phyloP scores from a whole-genome alignment of 2,888 invertebrate species.

The Rhagonycha lutea region DNA sequence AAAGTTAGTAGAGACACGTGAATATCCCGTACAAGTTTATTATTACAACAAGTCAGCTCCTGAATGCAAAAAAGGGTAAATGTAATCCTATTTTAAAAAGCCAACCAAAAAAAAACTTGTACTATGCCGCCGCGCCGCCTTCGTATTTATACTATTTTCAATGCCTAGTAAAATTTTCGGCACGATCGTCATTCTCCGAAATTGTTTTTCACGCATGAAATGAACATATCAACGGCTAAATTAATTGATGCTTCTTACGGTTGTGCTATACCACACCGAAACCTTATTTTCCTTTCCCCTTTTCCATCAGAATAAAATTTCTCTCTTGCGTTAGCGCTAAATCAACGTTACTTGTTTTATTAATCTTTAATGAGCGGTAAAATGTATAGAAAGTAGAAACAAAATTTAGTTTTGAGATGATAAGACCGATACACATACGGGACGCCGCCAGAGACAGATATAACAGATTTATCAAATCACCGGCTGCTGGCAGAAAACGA shows the following conservation, averaged over 20 bases:
- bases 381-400: slow-evolving; percentile 5
- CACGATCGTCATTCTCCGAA: not conserved
- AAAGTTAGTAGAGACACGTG: not conserved
- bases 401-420: slow-evolving; percentile 12
- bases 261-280: not conserved
- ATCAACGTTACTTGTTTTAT: slow-evolving; percentile 5
- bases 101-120: not conserved
- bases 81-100: not conserved
- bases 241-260: not conserved
- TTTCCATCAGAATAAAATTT: not conserved
- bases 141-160: not conserved
- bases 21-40: not conserved
- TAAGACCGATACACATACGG: slow-evolving; percentile 3
- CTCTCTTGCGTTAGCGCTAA: slow-evolving; percentile 5
- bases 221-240: not conserved
- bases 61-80: not conserved
- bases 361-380: slow-evolving; percentile 3
- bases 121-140: too few species aligned
- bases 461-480: slow-evolving; percentile 29
- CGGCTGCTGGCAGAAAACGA: slow-evolving; percentile 28
- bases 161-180: not conserved
- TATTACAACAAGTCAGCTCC: not conserved
- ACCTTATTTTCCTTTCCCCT: not conserved
- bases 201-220: not conserved
- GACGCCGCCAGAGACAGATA: slow-evolving; percentile 24